phyloP scores from a whole-genome alignment of 2,797 vertebrate species.

The Bradypus variegatus region DNA sequence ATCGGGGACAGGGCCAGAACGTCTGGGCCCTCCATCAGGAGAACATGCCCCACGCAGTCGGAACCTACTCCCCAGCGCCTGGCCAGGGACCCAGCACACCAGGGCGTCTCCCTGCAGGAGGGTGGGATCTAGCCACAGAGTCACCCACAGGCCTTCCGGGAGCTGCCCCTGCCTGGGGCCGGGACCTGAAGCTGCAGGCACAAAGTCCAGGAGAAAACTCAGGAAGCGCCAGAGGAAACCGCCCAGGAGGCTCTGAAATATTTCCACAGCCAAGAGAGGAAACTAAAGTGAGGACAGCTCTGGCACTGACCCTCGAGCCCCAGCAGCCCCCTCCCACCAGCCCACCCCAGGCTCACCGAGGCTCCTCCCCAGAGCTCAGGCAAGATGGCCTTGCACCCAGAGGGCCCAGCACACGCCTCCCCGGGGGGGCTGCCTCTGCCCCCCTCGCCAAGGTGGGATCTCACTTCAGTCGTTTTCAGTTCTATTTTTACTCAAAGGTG shows the following conservation, averaged over 20 bases:
- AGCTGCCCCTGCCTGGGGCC: background rate
- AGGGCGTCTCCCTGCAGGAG: background rate
- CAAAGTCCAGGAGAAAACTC: constrained; percentile 26
- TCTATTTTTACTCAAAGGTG: constrained; percentile 63
- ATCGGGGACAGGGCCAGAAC: background rate
- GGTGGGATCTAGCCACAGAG: background rate
- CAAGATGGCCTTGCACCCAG: background rate
- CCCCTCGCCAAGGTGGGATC: background rate
- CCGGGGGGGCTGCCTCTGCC: background rate
- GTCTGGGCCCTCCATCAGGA: background rate
- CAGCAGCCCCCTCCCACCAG: rapidly evolving
- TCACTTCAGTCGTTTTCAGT: constrained; percentile 54
- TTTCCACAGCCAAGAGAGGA: background rate
- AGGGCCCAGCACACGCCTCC: background rate
- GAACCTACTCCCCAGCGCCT: background rate
- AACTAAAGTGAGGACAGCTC: background rate
- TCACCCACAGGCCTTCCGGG: background rate
- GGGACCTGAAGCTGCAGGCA: background rate
- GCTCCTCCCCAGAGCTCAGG: background rate
- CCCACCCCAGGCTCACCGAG: background rate
- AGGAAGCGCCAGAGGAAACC: constrained; percentile 44
- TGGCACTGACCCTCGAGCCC: background rate
- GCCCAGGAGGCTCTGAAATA: constrained; percentile 39
- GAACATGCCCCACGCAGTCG: background rate
- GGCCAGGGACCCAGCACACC: background rate